Conservation (phyloP, 2,113 vertebrate species). For the Brachypteracias leptosomus region DNA sequence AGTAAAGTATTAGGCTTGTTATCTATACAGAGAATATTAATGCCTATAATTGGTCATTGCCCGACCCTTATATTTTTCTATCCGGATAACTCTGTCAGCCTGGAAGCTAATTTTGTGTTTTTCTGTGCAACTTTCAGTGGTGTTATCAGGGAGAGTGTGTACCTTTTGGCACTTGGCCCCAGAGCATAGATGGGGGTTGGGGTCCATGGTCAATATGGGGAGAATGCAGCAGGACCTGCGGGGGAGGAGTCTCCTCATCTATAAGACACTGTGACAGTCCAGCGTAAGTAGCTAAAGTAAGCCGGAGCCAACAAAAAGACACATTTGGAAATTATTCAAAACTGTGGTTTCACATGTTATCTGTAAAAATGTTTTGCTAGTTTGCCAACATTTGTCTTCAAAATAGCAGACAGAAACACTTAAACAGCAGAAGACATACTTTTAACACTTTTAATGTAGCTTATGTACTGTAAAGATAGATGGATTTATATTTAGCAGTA, state of each 20-base stretch:
- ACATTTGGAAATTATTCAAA: constrained; percentile 76
- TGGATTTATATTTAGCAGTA: constrained; percentile 48
- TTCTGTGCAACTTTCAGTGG: constrained; percentile 85
- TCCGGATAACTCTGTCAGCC: constrained; percentile 63
- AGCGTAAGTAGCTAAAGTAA: constrained; percentile 99
- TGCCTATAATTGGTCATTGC: constrained; percentile 73
- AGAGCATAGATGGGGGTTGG: constrained; percentile 92
- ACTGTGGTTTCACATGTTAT: constrained; percentile 76
- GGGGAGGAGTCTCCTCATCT: constrained; percentile 96
- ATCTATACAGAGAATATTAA: constrained; percentile 64
- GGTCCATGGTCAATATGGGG: constrained; percentile 95
- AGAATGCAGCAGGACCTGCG: constrained; percentile 98
- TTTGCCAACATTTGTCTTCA: constrained; percentile 70
- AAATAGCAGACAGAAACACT: constrained; percentile 61
- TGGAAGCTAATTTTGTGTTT: constrained; percentile 71
- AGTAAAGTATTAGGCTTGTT: constrained; percentile 55
- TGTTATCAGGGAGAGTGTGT: constrained; percentile 98
- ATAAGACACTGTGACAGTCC: constrained; percentile 99
- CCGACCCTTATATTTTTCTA: constrained; percentile 63
- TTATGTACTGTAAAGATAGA: constrained; percentile 17
- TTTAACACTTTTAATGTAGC: constrained; percentile 36
- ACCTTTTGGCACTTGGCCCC: constrained; percentile 93
- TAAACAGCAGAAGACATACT: constrained; percentile 32
- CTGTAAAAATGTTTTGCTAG: constrained; percentile 73
- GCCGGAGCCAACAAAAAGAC: constrained; percentile 89